Percentiles rank a stretch among this genome's conserved stretches.
phyloP scores from a whole-genome alignment of 92 coral and sea anemone species.

The Anthopleura xanthogrammica region DNA sequence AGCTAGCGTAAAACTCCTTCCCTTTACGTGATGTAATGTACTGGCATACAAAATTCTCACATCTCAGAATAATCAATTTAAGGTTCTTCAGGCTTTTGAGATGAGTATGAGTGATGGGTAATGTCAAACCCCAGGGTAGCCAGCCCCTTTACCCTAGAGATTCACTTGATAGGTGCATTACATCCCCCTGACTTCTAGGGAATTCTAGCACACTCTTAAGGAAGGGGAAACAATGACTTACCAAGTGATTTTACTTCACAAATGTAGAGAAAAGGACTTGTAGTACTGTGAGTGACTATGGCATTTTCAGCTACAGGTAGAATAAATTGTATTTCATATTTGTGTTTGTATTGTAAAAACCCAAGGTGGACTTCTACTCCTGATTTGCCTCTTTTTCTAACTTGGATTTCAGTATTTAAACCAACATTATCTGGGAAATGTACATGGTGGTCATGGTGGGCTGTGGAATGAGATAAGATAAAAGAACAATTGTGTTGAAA shows the following conservation, averaged over 20 bases:
- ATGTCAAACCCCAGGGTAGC: no score
- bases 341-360: conserved; percentile 86
- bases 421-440: conserved; percentile 84
- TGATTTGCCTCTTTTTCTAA: conserved; percentile 65
- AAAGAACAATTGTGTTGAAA: not conserved
- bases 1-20: no score
- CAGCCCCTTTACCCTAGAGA: no score
- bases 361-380: conserved; percentile 86
- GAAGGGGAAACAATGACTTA: not conserved
- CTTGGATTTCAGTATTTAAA: conserved; percentile 82
- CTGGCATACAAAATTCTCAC: no score
- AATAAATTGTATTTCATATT: conserved; percentile 74
- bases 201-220: no score
- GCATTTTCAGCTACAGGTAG: conserved; percentile 68
- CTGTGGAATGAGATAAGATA: not conserved
- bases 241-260: conserved; percentile 40
- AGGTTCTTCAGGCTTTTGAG: no score
- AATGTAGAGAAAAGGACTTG: conserved; percentile 30
- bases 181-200: no score
- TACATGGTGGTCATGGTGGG: conserved; percentile 75
- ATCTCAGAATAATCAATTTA: no score
- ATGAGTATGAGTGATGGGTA: no score
- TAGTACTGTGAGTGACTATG: conserved; percentile 10
- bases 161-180: no score
- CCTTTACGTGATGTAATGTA: no score